Evolutionary conservation across 1,140 invertebrate genomes (phyloP).

Genomic region (Nomia melanderi): DNA sequence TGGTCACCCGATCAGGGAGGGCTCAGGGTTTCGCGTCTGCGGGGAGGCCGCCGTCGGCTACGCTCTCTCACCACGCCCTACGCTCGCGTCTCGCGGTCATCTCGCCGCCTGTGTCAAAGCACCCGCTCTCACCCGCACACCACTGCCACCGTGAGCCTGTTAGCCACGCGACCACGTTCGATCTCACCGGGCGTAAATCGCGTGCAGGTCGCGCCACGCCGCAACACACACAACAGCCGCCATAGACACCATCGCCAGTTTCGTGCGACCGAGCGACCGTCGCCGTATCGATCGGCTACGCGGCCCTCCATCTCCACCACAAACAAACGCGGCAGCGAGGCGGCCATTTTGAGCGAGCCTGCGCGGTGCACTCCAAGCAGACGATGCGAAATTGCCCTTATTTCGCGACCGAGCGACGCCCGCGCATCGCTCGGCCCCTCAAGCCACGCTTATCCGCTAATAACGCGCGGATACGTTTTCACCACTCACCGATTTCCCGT

Average conservation of each 20-base stretch:
- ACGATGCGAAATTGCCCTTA: conserved; percentile 75
- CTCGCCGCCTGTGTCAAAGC: conserved; percentile 50
- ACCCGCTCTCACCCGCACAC: conserved; percentile 44
- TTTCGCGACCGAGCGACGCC: conserved; percentile 53
- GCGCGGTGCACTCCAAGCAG: conserved; percentile 80
- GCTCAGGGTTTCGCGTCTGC: conserved; percentile 65
- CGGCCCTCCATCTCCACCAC: conserved; percentile 71
- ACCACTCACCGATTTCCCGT: conserved; percentile 65
- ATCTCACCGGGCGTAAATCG: conserved; percentile 56
- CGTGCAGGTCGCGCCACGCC: conserved; percentile 53
- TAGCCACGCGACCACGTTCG: conserved; percentile 42
- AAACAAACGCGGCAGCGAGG: conserved; percentile 63
- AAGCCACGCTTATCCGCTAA: conserved; percentile 26
- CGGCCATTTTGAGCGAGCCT: conserved; percentile 81
- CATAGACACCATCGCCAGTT: conserved; percentile 70
- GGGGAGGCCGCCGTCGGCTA: conserved; percentile 66
- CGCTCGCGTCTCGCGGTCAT: conserved; percentile 49
- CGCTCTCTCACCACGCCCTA: conserved; percentile 69
- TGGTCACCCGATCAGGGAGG: conserved; percentile 65
- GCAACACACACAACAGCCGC: conserved; percentile 66
- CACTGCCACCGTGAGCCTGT: conserved; percentile 38
- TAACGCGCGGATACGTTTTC: conserved; percentile 22
- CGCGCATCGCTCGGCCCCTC: conserved; percentile 40
- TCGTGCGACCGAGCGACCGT: conserved; percentile 53
- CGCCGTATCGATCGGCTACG: conserved; percentile 73